Conservation (phyloP, 2,888 invertebrate genomes). For the Leptinotarsa juncta region DNA sequence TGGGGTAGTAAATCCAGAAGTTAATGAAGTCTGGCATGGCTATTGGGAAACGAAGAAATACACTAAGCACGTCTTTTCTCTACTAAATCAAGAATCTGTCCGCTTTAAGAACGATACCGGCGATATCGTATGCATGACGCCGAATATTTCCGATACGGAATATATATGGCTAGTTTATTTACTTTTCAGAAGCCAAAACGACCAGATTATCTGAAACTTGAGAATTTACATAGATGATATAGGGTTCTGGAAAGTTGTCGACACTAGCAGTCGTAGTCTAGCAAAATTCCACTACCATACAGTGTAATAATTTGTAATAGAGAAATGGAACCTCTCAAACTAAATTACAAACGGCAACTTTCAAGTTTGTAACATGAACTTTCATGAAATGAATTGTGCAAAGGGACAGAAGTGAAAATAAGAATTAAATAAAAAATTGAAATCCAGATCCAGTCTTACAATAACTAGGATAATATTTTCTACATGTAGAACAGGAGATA, state of each 20-base stretch:
- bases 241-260: constrained; percentile 20
- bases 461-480: too few relatives aligned
- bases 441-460: too few relatives aligned
- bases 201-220: constrained; percentile 49
- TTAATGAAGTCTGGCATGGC: constrained; percentile 49
- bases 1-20: constrained; percentile 51
- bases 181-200: constrained; percentile 43
- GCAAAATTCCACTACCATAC: background rate
- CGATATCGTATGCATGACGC: constrained; percentile 54
- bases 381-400: too few relatives aligned
- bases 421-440: too few relatives aligned
- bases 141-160: constrained; percentile 54
- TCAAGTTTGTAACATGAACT: too few relatives aligned
- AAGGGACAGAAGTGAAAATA: too few relatives aligned
- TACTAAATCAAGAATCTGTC: constrained; percentile 55
- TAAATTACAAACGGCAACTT: too few relatives aligned
- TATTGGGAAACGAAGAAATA: constrained; percentile 46
- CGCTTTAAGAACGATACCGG: constrained; percentile 45
- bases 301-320: background rate
- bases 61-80: constrained; percentile 52
- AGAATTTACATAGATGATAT: constrained; percentile 41
- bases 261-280: background rate
- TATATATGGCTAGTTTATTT: constrained; percentile 58
- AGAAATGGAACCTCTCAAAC: too few relatives aligned
- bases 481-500: too few relatives aligned